phyloP scores from a whole-genome alignment of 2,888 invertebrate species.

The Meliscaeva auricollis region DNA sequence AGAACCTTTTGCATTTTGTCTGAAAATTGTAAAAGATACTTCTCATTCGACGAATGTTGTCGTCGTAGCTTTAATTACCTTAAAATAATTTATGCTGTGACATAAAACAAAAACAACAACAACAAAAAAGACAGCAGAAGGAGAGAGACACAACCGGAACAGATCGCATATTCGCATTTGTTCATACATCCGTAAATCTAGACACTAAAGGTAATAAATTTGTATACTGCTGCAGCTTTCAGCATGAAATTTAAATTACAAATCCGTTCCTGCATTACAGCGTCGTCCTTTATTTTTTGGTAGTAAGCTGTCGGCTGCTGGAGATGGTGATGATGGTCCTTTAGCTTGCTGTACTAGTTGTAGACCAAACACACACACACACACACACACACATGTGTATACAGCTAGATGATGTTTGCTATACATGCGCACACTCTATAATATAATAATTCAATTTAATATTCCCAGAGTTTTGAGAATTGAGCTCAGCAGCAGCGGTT shows the following conservation, averaged over 20 bases:
- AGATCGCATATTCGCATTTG: conserved; percentile 61
- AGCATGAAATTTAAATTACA: conserved; percentile 74
- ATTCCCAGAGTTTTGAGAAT: conserved; percentile 61
- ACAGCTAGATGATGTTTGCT: conserved; percentile 41
- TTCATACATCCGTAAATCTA: conserved; percentile 66
- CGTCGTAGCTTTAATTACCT: conserved; percentile 35
- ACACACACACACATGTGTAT: not conserved
- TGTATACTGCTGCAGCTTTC: conserved; percentile 67
- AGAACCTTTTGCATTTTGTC: not conserved
- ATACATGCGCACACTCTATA: conserved; percentile 52
- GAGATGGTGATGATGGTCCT: conserved; percentile 38
- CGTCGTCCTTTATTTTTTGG: conserved; percentile 54
- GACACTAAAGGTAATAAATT: conserved; percentile 66
- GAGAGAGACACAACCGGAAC: conserved; percentile 23
- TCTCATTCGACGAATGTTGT: not conserved
- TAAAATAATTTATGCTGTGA: conserved; percentile 60
- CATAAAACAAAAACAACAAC: conserved; percentile 20
- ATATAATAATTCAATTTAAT: conserved; percentile 74
- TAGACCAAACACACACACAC: not conserved
- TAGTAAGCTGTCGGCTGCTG: conserved; percentile 53
- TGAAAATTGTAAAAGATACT: not conserved
- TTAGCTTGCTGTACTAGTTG: not conserved
- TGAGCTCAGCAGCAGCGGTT: conserved; percentile 46
- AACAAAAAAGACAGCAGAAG: not conserved
- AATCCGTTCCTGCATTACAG: conserved; percentile 66